Base-by-base conservation (phyloP, 2,888 invertebrate genomes). In the Netelia melanura region DNA sequence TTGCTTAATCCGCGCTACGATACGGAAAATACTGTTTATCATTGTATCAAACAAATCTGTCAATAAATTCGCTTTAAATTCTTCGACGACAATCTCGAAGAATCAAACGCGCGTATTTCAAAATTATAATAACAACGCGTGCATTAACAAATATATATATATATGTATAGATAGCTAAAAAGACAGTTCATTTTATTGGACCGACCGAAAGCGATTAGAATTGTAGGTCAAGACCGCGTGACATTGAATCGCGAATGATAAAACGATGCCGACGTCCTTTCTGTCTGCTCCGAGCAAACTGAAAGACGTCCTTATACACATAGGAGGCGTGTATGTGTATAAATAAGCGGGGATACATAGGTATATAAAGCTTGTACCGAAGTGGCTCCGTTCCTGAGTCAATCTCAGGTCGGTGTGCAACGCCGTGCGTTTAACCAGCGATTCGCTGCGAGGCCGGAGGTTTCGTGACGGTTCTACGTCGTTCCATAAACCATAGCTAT, bases 151-250 rank as follows among this genome's bases (percentile, higher is more conserved):
- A 9, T 3, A 68, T 68, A 43, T 3, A 68, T 68, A 43, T 67
- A 44, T 21, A 10, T 11, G 8, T 14, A 38, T 17, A 17, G 11
- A 0, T 25, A 3, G 11, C 11, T 2, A n/a, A 52, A 54, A 68
- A 68, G 14, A 67, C 6, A 68, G 14, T 52, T 2, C 0, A 48
- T 14, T 48, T 48, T 48, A 48, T 48, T 62, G n/a, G 9, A 10
- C 44, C n/a, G 48, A 52, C 64, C n/a, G 52, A 82, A 67, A 52
- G 25, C 65, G 65, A 58, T 64, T 17, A 58, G 17, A 64, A 61
- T 79, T 79, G 78, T 72, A 75, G 83, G 79, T 75, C 83, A 79
- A 83, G 79, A 64, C 61, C 56, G 25, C 38, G 56, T 75, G 70
- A 65, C 79, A 83, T 83, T 83, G 79, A 71, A 75, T 68, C 56